phyloP scores from a whole-genome alignment of 1,140 invertebrate genomes.

The Nephila pilipes region DNA sequence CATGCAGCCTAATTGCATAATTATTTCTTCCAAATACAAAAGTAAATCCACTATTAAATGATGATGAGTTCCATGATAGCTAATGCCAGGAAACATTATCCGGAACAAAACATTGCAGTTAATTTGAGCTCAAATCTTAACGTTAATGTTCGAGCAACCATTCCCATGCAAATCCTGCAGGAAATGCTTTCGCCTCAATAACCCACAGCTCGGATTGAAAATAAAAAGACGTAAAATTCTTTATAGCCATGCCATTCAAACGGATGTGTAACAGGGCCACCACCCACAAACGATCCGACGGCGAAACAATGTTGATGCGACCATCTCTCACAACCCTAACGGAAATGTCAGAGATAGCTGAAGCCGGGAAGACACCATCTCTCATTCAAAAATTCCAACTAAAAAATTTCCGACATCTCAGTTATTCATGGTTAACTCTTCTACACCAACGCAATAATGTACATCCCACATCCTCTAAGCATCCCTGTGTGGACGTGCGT shows the following conservation, averaged over 20 bases:
- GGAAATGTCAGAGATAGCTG: slow-evolving; percentile 20
- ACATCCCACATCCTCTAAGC: slow-evolving; percentile 34
- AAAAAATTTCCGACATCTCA: slow-evolving; percentile 4
- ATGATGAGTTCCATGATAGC: too few species aligned
- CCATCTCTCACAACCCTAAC: slow-evolving; percentile 1
- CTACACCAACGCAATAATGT: slow-evolving; percentile 12
- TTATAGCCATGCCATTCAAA: neutral
- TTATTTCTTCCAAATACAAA: too few species aligned
- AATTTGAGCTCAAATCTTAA: too few species aligned
- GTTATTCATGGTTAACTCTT: neutral
- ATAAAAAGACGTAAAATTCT: too few species aligned
- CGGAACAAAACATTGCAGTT: too few species aligned
- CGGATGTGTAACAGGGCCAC: slow-evolving; percentile 7
- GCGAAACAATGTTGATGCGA: neutral
- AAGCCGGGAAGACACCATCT: slow-evolving; percentile 19
- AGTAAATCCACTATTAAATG: too few species aligned
- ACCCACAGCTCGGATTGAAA: too few species aligned
- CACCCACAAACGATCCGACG: neutral
- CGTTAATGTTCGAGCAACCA: too few species aligned
- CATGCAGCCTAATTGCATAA: too few species aligned
- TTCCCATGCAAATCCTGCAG: too few species aligned
- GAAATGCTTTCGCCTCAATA: too few species aligned
- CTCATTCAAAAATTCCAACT: neutral
- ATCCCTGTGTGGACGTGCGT: neutral
- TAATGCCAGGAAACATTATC: too few species aligned